A percentile compares a stretch with the other conserved stretches of the same genome.
Evolutionary conservation across 2,888 invertebrate genomes (phyloP).

Genomic region (Drosophila nr. medialis): DNA sequence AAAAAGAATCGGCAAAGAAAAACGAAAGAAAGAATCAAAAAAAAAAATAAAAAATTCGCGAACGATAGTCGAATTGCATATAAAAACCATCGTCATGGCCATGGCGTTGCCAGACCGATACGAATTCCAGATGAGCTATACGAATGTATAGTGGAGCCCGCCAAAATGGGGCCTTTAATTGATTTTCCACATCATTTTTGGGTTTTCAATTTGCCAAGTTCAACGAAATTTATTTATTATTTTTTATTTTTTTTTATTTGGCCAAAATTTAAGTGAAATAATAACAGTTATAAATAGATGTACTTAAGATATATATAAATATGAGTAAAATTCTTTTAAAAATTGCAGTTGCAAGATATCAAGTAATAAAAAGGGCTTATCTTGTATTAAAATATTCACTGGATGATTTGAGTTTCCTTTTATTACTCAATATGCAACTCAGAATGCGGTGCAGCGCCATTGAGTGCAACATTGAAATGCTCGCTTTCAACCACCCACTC

Average conservation of each 20-base stretch:
- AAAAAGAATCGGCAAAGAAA: slow-evolving; percentile 10
- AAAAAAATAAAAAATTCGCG: slow-evolving; percentile 19
- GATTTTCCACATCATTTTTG: slow-evolving; percentile 4
- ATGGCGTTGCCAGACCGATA: slow-evolving; percentile 27
- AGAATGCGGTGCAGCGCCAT: slow-evolving; percentile 31
- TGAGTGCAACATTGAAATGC: slow-evolving; percentile 32
- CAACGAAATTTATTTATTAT: not conserved
- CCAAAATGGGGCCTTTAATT: slow-evolving; percentile 21
- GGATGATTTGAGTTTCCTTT: not conserved
- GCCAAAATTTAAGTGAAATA: not conserved
- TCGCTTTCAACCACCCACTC: not conserved
- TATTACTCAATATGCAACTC: slow-evolving; percentile 16
- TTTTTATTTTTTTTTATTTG: not conserved
- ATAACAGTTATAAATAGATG: not conserved
- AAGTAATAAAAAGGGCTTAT: not conserved
- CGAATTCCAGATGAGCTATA: slow-evolving; percentile 55
- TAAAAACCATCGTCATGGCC: slow-evolving; percentile 33
- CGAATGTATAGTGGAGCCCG: not conserved
- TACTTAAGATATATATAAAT: not conserved
- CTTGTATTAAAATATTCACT: not conserved
- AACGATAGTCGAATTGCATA: slow-evolving; percentile 48
- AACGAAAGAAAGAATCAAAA: slow-evolving; percentile 8
- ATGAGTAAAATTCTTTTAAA: not conserved
- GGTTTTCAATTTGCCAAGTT: not conserved
- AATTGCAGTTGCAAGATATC: not conserved